Percentiles rank a stretch among this genome's conserved stretches.
These are phyloP conservation scores for Epizoanthus illoricatus DNA, from an alignment of 92 coral and sea anemone genomes.

Conservation along the genomic window DNA sequence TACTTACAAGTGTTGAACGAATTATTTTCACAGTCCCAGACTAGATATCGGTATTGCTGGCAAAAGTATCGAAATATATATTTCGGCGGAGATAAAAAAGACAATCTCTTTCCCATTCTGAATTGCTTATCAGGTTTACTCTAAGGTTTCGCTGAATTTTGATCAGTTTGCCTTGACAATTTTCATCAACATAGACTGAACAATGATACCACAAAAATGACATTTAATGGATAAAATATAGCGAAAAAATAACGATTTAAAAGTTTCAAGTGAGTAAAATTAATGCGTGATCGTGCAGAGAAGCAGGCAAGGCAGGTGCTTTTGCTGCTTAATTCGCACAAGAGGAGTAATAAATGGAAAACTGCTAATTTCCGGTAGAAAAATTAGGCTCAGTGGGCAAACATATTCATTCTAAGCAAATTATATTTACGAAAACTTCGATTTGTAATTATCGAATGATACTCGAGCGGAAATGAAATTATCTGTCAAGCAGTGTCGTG, in stretches of 20 bases:
- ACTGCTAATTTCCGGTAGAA: constrained; percentile 83
- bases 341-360: constrained; percentile 82
- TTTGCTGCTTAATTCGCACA: constrained; percentile 63
- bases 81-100: neutral
- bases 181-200: neutral
- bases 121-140: constrained; percentile 18
- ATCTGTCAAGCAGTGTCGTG: constrained; percentile 42
- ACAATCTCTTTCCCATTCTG: neutral
- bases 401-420: constrained; percentile 54
- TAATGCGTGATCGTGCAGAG: constrained; percentile 55
- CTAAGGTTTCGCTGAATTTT: neutral
- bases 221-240: constrained; percentile 37
- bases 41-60: neutral
- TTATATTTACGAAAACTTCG: constrained; percentile 54
- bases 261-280: constrained; percentile 76
- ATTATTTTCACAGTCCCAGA: neutral
- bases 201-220: constrained; percentile 14
- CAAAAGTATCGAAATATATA: constrained; percentile 4
- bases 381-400: constrained; percentile 61
- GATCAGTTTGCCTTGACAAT: neutral
- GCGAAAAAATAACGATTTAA: constrained; percentile 32
- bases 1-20: neutral
- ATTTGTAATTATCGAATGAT: constrained; percentile 70
- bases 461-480: constrained; percentile 63
- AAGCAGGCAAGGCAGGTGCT: constrained; percentile 69